phyloP scores from a whole-genome alignment of 2,113 vertebrate genomes.

The Chunga burmeisteri region DNA sequence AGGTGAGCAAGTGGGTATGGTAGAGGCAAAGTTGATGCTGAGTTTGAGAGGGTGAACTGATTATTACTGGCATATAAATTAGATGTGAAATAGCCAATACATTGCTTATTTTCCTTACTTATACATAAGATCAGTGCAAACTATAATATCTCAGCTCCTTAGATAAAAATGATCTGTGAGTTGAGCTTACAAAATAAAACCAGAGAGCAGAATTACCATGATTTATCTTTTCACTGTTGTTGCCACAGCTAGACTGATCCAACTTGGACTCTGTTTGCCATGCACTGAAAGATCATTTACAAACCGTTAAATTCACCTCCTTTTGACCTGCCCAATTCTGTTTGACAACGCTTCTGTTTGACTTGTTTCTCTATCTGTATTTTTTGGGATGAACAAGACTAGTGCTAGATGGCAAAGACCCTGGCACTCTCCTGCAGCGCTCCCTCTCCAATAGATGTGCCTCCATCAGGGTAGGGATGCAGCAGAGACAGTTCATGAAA shows the following conservation, averaged over 20 bases:
- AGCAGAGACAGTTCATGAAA: not conserved
- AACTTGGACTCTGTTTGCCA: not conserved
- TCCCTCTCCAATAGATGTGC: not conserved
- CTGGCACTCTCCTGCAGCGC: not conserved
- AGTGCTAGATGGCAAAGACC: not conserved
- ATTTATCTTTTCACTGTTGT: not conserved
- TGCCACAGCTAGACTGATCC: not conserved
- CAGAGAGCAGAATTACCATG: not conserved
- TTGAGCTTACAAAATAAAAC: not conserved
- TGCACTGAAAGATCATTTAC: not conserved
- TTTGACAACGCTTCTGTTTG: not conserved
- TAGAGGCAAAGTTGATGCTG: not conserved
- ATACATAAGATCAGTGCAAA: not conserved
- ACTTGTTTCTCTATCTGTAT: not conserved
- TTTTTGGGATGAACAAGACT: not conserved
- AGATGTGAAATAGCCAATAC: not conserved
- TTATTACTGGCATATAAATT: not conserved
- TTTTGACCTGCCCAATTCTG: not conserved
- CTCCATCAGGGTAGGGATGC: not conserved
- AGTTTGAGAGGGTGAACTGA: not conserved
- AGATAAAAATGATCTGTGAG: not conserved
- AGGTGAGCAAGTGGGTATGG: not conserved
- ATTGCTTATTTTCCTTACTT: not conserved
- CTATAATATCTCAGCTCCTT: not conserved
- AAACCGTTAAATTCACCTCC: not conserved